Base-by-base conservation (phyloP, 2,113 vertebrate genomes). In the Psilopogon haemacephalus region DNA sequence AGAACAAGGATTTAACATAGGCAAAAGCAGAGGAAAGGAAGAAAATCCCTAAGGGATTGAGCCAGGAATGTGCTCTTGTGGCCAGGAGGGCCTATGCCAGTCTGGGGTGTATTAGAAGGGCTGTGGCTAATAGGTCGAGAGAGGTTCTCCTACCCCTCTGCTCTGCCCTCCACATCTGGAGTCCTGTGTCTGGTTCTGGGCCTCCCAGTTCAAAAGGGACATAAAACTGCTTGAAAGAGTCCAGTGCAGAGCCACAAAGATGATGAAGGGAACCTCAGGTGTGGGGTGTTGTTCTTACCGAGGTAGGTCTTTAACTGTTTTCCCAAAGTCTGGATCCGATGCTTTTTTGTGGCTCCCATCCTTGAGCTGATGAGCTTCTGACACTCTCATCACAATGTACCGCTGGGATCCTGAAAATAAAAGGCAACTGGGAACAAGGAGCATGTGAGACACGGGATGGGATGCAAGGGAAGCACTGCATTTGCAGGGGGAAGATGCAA, bases 301-400 rank as follows among this genome's bases (percentile, higher is more conserved):
- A 55, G 99, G 99, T 97, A 99, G 97, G 93, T 99, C 99, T 94
- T 98, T 98, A 52, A 99, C 95, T 1, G 98, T 98, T 86, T 98
- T 99, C 76, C 99, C 98, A 54, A 99, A 99, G 95, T 98, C 97
- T 0, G 98, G 98, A 95, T 98, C 98, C 0, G 97, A 96, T 0
- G 98, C 97, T 5, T 96, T 97, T 50, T 84, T 79, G 55, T 97
- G 98, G 88, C 98, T 95, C 6, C 98, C 96, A 4, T 98, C 98
- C 80, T 98, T 99, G 4, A 98, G 89, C 95, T 98, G 99, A 88
- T 98, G 98, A 26, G 97, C 97, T 73, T 99, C 99, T 0, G 99
- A 98, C 8, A 98, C 97, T 21, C 98, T 98, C 98, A 98, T 98
- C 3, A 98, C 97, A 19, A 97, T 82, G 2, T 98, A 98, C 44